Percentiles rank a stretch among this genome's conserved stretches.
Evolutionary conservation across 2,113 vertebrate genomes (phyloP).

Genomic region (Pontoporia blainvillei): DNA sequence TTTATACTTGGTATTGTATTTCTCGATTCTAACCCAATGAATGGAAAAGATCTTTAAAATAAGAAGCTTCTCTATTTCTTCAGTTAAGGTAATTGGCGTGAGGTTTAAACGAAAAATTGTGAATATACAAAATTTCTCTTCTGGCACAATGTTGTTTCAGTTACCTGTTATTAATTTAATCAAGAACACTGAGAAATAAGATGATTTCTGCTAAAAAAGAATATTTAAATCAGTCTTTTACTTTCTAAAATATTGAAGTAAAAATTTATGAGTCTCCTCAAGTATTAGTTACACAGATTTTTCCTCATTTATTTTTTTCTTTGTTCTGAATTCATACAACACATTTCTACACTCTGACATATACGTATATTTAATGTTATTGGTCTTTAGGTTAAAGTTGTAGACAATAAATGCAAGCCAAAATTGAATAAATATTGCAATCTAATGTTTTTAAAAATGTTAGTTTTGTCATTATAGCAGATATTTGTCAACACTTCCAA

Average conservation of each 20-base stretch:
- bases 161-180: not conserved
- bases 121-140: not conserved
- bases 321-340: not conserved
- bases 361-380: not conserved
- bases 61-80: not conserved
- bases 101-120: not conserved
- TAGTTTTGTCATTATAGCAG: conserved; percentile 40
- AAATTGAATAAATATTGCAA: not conserved
- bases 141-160: not conserved
- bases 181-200: not conserved
- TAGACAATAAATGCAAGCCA: not conserved
- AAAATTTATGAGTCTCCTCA: not conserved
- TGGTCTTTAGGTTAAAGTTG: not conserved
- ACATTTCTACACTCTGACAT: not conserved
- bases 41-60: conserved; percentile 4
- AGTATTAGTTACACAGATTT: not conserved
- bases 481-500: not conserved
- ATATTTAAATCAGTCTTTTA: not conserved
- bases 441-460: not conserved
- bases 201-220: not conserved
- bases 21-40: conserved; percentile 11
- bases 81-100: not conserved
- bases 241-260: conserved; percentile 1
- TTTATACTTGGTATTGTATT: not conserved
- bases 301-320: not conserved